Percentiles rank a stretch among this genome's conserved stretches.
Evolutionary conservation across 2,113 vertebrate species (phyloP).

Genomic region (Myanophis thanlyinensis): DNA sequence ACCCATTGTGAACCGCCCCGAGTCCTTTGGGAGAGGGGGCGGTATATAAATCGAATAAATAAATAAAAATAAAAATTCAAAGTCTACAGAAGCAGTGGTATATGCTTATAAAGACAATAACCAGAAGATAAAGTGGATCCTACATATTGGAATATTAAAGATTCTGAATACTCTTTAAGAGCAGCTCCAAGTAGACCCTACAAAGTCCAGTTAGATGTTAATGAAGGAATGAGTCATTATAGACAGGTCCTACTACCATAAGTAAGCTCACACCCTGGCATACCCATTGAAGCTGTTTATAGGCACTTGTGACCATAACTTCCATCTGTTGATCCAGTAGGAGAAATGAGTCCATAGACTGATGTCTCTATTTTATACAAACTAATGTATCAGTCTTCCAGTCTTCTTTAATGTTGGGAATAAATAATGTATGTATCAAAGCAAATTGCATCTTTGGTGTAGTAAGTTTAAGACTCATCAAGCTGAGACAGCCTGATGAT

Average conservation of each 20-base stretch:
- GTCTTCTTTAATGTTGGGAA: slow-evolving; percentile 34
- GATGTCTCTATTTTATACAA: slow-evolving; percentile 34
- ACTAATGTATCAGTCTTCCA: slow-evolving; percentile 45
- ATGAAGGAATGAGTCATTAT: background rate
- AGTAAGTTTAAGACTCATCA: slow-evolving; percentile 60
- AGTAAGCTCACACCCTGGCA: background rate
- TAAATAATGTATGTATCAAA: slow-evolving; percentile 63
- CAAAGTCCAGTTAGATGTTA: background rate
- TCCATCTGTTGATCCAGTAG: background rate
- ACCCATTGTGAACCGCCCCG: no score
- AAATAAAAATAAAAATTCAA: no score
- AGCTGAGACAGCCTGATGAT: slow-evolving; percentile 51
- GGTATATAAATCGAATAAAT: no score
- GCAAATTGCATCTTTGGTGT: slow-evolving; percentile 62
- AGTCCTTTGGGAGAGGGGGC: no score
- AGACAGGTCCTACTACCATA: background rate
- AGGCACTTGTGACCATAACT: background rate
- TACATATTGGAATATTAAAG: background rate
- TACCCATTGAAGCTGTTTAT: background rate
- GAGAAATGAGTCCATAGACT: slow-evolving; percentile 18
- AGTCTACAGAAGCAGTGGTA: background rate
- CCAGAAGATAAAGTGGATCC: background rate
- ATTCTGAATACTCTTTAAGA: background rate
- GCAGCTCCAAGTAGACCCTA: background rate
- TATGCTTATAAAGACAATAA: background rate